Conservation (phyloP, 2,797 vertebrate species). For the Yasuhikotakia modesta region DNA sequence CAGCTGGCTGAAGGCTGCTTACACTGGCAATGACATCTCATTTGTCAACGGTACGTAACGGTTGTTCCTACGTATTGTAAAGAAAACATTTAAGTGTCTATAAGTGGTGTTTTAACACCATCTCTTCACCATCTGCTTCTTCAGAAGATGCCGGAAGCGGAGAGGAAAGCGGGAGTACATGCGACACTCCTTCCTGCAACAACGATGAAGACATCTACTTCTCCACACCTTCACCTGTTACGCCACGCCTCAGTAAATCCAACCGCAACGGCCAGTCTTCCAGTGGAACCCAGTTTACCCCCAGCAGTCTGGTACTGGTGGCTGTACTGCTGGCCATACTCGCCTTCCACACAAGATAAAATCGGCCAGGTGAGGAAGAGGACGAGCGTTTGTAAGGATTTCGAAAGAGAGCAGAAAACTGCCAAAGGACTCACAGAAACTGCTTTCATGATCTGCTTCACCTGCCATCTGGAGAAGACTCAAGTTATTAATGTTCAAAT, state of each 20-base stretch:
- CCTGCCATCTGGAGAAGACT: constrained; percentile 68
- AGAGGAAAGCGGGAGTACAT: constrained; percentile 92
- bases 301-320: constrained; percentile 65
- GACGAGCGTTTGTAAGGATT: constrained; percentile 46
- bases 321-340: constrained; percentile 70
- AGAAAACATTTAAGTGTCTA: background rate
- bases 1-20: constrained; percentile 89
- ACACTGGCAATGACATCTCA: constrained; percentile 89
- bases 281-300: constrained; percentile 29
- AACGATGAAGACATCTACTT: constrained; percentile 83
- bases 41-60: constrained; percentile 79
- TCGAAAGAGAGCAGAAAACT: constrained; percentile 66
- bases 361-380: constrained; percentile 15
- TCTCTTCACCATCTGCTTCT: background rate
- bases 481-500: constrained; percentile 75
- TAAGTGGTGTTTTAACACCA: constrained; percentile 11
- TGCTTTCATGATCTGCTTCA: constrained; percentile 77
- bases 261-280: accelerated
- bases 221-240: constrained; percentile 71
- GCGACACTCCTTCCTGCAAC: constrained; percentile 80
- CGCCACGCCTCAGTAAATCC: constrained; percentile 21
- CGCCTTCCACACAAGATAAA: constrained; percentile 74
- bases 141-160: constrained; percentile 81
- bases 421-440: constrained; percentile 74
- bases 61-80: too few species aligned